Conservation (phyloP, 2,113 vertebrate genomes). For the Dolichotis patagonum region DNA sequence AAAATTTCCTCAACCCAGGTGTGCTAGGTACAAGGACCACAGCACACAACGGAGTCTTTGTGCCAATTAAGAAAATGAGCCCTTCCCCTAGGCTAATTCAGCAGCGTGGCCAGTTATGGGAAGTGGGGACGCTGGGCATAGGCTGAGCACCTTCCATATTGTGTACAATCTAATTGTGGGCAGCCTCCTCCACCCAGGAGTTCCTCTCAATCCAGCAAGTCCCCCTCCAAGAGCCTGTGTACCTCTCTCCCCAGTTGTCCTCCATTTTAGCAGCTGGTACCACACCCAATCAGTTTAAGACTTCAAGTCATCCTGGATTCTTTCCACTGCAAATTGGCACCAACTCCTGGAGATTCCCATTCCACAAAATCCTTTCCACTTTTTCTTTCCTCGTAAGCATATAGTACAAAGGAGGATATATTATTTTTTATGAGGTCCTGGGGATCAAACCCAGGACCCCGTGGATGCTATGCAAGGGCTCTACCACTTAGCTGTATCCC, state of each 20-base stretch:
- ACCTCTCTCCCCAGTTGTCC: not conserved
- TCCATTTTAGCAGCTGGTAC: not conserved
- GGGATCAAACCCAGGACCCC: not conserved
- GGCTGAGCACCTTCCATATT: not conserved
- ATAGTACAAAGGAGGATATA: not conserved
- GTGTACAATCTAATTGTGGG: not conserved
- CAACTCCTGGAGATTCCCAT: not conserved
- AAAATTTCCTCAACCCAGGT: not conserved
- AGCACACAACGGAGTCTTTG: not conserved
- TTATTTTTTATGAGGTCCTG: not conserved
- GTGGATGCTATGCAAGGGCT: not conserved
- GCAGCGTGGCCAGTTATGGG: not conserved
- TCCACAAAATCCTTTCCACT: not conserved
- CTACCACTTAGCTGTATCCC: not conserved
- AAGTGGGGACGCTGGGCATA: not conserved
- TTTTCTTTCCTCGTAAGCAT: not conserved
- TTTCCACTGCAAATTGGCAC: not conserved
- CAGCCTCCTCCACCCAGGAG: not conserved
- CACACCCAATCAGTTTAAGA: not conserved
- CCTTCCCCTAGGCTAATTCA: not conserved
- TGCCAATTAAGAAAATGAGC: not conserved
- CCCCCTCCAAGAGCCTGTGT: not conserved
- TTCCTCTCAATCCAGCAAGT: not conserved
- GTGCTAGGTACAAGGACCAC: not conserved
- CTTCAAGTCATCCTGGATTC: not conserved